Evolutionary conservation across 2,797 vertebrate species (phyloP).

Genomic region (Falco rusticolus): DNA sequence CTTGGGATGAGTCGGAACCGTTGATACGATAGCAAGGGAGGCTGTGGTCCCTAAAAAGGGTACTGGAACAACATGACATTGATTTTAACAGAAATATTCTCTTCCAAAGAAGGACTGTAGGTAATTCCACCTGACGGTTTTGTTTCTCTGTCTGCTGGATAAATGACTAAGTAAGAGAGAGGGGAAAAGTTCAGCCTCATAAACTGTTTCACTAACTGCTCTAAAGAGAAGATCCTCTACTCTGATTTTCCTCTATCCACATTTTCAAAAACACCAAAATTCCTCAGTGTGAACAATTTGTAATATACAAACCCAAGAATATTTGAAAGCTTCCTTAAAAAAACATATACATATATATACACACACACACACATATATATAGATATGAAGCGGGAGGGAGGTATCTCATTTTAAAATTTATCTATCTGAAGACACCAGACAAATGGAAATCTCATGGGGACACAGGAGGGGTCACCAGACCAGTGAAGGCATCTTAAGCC

Average conservation of each 20-base stretch:
- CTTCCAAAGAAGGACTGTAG: not conserved
- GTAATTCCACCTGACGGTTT: not conserved
- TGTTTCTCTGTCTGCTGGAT: not conserved
- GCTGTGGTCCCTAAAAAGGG: not conserved
- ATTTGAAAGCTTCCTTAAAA: not conserved
- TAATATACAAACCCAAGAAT: not conserved
- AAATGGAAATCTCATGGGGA: not conserved
- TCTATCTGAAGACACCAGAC: not conserved
- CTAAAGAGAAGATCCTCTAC: not conserved
- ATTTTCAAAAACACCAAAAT: not conserved
- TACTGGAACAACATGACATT: not conserved
- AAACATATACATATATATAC: too few species aligned
- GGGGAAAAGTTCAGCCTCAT: not conserved
- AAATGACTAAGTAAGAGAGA: not conserved
- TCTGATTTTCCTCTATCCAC: not conserved
- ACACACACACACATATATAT: too few species aligned
- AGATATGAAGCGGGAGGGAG: fast-evolving
- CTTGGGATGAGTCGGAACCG: not conserved
- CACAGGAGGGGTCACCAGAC: not conserved
- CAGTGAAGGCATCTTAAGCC: not conserved
- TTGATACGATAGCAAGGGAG: not conserved
- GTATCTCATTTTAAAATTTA: not conserved
- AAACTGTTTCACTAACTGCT: not conserved
- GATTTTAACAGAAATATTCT: not conserved
- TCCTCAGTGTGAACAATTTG: not conserved